phyloP scores from a whole-genome alignment of 2,113 vertebrate genomes.

The Corvus hawaiiensis region DNA sequence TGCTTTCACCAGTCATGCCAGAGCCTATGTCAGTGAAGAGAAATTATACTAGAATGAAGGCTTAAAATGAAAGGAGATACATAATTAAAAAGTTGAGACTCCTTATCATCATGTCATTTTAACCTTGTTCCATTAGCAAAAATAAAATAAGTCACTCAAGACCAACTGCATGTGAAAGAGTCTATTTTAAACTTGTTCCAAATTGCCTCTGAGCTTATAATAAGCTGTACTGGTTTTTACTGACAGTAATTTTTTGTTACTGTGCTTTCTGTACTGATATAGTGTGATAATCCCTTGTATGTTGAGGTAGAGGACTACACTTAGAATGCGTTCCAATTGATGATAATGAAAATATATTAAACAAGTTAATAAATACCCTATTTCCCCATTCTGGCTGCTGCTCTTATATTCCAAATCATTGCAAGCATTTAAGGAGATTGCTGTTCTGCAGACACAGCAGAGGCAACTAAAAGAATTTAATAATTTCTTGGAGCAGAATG shows the following conservation, averaged over 20 bases:
- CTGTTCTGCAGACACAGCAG: not conserved
- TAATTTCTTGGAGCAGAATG: not conserved
- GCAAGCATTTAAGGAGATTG: not conserved
- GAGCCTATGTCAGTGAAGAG: not conserved
- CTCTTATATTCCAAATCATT: not conserved
- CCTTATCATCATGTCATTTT: conserved; percentile 48
- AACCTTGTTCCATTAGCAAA: conserved; percentile 40
- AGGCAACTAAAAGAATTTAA: not conserved
- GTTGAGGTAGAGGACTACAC: not conserved
- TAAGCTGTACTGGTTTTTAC: not conserved
- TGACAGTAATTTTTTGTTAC: not conserved
- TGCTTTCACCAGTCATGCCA: not conserved
- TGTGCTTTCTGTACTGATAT: not conserved
- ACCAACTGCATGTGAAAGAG: conserved; percentile 4
- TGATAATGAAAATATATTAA: not conserved
- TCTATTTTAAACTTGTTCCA: conserved; percentile 43
- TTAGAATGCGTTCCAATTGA: not conserved
- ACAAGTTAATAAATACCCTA: not conserved
- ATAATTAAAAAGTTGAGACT: conserved; percentile 39
- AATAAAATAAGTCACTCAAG: conserved; percentile 29
- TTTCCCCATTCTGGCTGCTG: not conserved
- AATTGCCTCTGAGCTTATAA: conserved; percentile 32
- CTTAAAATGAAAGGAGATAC: conserved; percentile 31
- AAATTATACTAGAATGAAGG: not conserved
- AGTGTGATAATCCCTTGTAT: not conserved